Percentiles rank a stretch among this genome's conserved stretches.
Evolutionary conservation across 2,888 invertebrate species (phyloP).

Genomic region (Litoditis marina): DNA sequence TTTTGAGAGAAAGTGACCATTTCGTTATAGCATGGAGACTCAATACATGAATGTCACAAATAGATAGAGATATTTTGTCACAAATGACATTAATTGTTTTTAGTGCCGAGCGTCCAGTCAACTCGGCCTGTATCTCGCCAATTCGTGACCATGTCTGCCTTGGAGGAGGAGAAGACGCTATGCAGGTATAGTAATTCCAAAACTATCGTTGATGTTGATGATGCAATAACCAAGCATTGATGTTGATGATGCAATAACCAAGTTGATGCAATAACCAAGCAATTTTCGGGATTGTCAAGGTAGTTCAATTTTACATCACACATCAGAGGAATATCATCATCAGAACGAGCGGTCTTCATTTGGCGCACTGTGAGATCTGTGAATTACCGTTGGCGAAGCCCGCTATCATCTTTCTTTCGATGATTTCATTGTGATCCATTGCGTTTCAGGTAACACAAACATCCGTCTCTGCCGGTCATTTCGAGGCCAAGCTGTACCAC

Average conservation of each 20-base stretch:
- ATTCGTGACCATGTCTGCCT: slow-evolving; percentile 87
- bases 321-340: no score
- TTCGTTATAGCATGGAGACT: no score
- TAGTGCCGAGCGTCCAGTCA: slow-evolving; percentile 84
- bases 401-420: neutral
- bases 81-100: slow-evolving; percentile 5
- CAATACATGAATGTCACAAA: no score
- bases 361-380: neutral
- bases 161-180: slow-evolving; percentile 98
- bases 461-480: slow-evolving; percentile 87
- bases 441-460: slow-evolving; percentile 73
- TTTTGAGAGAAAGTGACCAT: no score
- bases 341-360: no score
- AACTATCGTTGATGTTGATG: no score
- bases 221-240: no score
- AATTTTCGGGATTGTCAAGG: no score
- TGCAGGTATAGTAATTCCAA: slow-evolving; percentile 76
- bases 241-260: no score
- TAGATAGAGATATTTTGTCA: no score
- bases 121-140: slow-evolving; percentile 94
- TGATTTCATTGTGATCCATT: neutral
- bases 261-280: no score
- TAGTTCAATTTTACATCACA: no score
- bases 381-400: neutral
- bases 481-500: slow-evolving; percentile 91